Evolutionary conservation across 2,888 invertebrate species (phyloP).

Genomic region (Trachelus iudaicus): DNA sequence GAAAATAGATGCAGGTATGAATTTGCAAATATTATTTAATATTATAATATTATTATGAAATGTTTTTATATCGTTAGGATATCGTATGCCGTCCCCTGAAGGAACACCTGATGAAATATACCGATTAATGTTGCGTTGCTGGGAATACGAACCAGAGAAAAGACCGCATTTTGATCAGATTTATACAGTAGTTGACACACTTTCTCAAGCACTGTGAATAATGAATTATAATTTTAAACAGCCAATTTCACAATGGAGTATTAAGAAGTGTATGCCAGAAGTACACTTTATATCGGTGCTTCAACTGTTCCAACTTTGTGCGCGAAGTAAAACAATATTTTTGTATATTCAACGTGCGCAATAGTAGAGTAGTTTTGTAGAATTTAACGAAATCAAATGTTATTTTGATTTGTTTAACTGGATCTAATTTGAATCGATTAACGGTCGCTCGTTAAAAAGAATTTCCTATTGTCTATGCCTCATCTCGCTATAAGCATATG

Average conservation of each 20-base stretch:
- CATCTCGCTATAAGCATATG: neutral
- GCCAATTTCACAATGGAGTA: neutral
- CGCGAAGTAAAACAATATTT: neutral
- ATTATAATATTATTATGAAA: neutral
- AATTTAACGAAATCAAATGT: neutral
- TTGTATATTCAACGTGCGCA: neutral
- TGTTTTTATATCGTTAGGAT: conserved; percentile 71
- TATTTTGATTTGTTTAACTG: neutral
- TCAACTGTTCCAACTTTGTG: neutral
- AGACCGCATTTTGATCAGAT: conserved; percentile 94
- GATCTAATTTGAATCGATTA: neutral
- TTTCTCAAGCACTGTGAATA: conserved; percentile 56
- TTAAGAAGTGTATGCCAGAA: neutral
- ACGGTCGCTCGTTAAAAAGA: neutral
- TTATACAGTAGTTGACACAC: conserved; percentile 79
- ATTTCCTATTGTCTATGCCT: neutral
- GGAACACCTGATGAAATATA: conserved; percentile 91
- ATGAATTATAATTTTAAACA: neutral
- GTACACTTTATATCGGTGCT: neutral
- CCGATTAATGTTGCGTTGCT: conserved; percentile 90
- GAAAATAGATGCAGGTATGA: conserved; percentile 88
- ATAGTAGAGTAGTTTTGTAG: neutral
- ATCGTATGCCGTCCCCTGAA: conserved; percentile 92
- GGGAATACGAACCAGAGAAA: conserved; percentile 93
- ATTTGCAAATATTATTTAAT: conserved; percentile 7